Base-by-base conservation (phyloP, 2,113 vertebrate species). In the Oreotrochilus melanogaster region DNA sequence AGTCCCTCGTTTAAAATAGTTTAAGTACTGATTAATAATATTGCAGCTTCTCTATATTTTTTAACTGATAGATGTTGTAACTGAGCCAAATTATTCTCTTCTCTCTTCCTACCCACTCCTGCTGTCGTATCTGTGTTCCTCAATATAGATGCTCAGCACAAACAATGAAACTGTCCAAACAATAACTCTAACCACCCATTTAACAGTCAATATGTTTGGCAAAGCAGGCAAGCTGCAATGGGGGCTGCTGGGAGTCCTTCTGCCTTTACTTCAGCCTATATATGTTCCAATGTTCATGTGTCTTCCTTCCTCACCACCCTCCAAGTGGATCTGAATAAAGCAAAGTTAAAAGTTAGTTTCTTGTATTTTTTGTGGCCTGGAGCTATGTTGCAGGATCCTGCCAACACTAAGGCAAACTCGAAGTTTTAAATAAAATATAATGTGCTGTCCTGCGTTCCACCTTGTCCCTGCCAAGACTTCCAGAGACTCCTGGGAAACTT, bases 111-210 rank as follows among this genome's bases (percentile, higher is more conserved):
- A 91, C 57, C 61, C 65, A 65, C 1, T 5, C 72, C 57, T 88
- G 89, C 72, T 78, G 69, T 89, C 1, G 0, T 81, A 78, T 78
- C 60, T 95, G 15, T 84, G 89, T 84, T 89, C 76, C 62, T 78
- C n/a, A 64, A 74, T 96, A 69, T 86, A 92, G 94, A 81, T 95
- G 86, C 95, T 95, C 91, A 78, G 65, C 80, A 95, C 89, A 93
- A 95, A 92, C 92, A 97, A 91, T 91, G 43, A 57, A 75, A 92
- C 60, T 86, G 56, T 84, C 80, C 65, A 81, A 91, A 89, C 89
- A 93, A 81, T 92, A 78, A 53, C 45, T 93, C 50, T 47, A 79
- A n/a, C 73, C 30, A 56, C 73, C 88, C 58, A 8, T 95, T 90
- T 35, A 90, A 45, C 53, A 84, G 69, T 92, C 83, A 89, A 5